Base-by-base conservation (phyloP, 2,797 vertebrate species). In the Mionectes olivaceus region DNA sequence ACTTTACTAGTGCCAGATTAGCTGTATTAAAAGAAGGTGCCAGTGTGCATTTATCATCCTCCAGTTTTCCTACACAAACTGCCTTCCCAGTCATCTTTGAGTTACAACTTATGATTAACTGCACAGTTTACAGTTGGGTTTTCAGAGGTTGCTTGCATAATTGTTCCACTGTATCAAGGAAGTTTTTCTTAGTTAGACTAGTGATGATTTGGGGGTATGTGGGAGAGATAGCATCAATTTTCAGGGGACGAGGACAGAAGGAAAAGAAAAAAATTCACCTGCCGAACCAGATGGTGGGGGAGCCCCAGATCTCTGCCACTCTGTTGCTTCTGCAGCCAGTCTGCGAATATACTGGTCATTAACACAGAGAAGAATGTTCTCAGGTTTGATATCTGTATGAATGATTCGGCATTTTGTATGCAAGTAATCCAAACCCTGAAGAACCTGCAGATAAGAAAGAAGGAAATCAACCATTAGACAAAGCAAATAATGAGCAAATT, bases 311-410 rank as follows among this genome's bases (percentile, higher is more conserved):
- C 98, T 98, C 95, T 99, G 99, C 99, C 99, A 99, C 91, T 99
- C 99, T 0, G 99, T 99, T 5, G 99, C 99, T 92, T 99, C 99
- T 6, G 99, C 99, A 13, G 99, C 99, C 97, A 99, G 98, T 86
- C 99, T 98, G 88, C 98, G 99, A 68, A 99, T 97, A 84, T 99
- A 99, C n/a, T 98, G 97, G 96, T 99, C 99, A 4, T 99, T 99
- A 35, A 99, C 99, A 1, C 98, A 99, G 96, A 99, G 97, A 49
- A 99, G 97, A 90, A 99, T 99, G 97, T 99, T 99, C 96, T 99
- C 99, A 2, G 99, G 99, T 94, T 99, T 99, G 94, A 99, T 99
- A 94, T 99, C 99, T 5, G 99, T 99, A 97, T 99, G 99, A 96
- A 99, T 99, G 97, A 99, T 99, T 83, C 99, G 98, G 96, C 99